phyloP scores from a whole-genome alignment of 2,797 vertebrate genomes.

The Enteromius afrohamiltoni region DNA sequence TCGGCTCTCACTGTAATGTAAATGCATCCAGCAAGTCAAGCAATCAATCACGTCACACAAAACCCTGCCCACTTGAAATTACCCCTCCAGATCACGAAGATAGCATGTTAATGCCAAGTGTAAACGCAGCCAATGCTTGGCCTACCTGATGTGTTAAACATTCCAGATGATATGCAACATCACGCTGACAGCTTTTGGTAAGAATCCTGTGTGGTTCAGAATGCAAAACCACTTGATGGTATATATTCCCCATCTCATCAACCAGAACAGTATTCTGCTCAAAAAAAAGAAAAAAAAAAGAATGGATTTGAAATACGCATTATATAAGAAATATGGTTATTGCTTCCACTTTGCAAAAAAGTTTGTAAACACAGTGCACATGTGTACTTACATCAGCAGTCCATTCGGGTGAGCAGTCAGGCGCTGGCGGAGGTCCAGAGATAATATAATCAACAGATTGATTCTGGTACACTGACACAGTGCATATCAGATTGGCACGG shows the following conservation, averaged over 20 bases:
- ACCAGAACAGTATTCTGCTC: not conserved
- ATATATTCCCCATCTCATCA: constrained; percentile 1
- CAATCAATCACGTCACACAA: too few relatives aligned
- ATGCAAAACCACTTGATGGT: not conserved
- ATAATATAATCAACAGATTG: constrained; percentile 7
- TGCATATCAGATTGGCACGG: not conserved
- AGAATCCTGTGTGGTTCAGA: not conserved
- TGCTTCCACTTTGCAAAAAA: not conserved
- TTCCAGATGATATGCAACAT: not conserved
- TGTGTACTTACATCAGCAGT: not conserved
- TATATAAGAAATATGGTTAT: not conserved
- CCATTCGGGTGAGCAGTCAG: not conserved
- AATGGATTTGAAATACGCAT: not conserved
- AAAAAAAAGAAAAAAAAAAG: not conserved
- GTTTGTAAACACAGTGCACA: not conserved
- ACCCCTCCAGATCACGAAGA: too few relatives aligned
- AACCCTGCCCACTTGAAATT: too few relatives aligned
- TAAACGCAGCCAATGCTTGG: too few relatives aligned
- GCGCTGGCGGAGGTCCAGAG: not conserved
- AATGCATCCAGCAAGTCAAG: too few relatives aligned
- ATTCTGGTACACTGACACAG: not conserved
- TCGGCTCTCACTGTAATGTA: too few relatives aligned
- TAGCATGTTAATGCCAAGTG: too few relatives aligned
- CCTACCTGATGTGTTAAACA: not conserved
- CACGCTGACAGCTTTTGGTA: not conserved